phyloP scores from a whole-genome alignment of 2,797 vertebrate genomes.

The Agapornis canus region DNA sequence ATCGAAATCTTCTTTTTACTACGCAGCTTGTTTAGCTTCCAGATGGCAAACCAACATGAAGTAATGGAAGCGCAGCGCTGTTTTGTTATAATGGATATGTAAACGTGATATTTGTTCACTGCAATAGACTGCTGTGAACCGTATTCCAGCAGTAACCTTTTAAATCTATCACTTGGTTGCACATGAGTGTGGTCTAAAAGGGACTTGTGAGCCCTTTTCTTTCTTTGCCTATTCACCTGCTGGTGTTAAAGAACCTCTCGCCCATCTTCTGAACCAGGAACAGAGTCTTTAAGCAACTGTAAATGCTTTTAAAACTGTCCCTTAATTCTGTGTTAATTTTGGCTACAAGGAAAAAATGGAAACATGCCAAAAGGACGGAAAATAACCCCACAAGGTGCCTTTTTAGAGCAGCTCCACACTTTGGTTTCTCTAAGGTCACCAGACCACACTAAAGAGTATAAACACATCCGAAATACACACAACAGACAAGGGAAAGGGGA shows the following conservation, averaged over 20 bases:
- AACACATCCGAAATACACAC: not conserved
- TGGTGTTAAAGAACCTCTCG: not conserved
- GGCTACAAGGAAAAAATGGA: not conserved
- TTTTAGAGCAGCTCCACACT: not conserved
- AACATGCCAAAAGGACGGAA: not conserved
- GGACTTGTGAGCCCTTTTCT: not conserved
- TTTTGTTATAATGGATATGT: slow-evolving; percentile 74
- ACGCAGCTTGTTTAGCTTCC: slow-evolving; percentile 72
- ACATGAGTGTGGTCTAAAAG: slow-evolving; percentile 9
- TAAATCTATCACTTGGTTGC: slow-evolving; percentile 44
- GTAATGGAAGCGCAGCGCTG: slow-evolving; percentile 48
- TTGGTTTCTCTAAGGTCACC: not conserved
- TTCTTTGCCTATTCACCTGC: not conserved
- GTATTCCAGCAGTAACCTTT: slow-evolving; percentile 61
- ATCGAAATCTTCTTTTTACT: slow-evolving; percentile 62
- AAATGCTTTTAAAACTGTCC: not conserved
- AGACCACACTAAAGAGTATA: not conserved
- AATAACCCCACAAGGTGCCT: not conserved
- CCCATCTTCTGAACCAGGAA: not conserved
- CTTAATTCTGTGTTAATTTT: not conserved
- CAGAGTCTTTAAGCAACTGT: not conserved
- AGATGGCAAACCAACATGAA: slow-evolving; percentile 77
- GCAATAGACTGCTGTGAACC: slow-evolving; percentile 61
- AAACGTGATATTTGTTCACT: slow-evolving; percentile 78
- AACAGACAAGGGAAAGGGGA: not conserved